phyloP scores from a whole-genome alignment of 1,140 invertebrate genomes.

The Coenobita brevimanus region DNA sequence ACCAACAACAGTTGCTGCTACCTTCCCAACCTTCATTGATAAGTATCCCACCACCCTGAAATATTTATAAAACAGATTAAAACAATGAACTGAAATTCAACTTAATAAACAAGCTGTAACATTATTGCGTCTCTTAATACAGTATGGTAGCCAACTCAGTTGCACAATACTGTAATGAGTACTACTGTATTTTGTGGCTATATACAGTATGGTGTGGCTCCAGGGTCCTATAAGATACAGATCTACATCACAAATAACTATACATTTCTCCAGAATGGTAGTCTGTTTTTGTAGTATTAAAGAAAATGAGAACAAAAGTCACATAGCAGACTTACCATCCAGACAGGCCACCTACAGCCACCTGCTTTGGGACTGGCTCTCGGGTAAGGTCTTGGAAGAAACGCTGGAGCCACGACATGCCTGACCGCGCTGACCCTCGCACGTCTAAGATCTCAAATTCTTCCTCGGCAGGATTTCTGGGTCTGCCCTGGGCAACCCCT shows the following conservation, averaged over 20 bases:
- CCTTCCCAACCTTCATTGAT: conserved; percentile 93
- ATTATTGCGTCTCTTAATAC: no score
- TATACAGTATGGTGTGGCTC: no score
- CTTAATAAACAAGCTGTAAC: no score
- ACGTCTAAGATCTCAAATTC: conserved; percentile 74
- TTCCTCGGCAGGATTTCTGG: conserved; percentile 59
- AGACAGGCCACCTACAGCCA: conserved; percentile 87
- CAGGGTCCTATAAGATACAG: no score
- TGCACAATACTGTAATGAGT: no score
- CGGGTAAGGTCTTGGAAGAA: conserved; percentile 86
- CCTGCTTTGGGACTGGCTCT: conserved; percentile 88
- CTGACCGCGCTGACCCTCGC: conserved; percentile 79
- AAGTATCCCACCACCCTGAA: conserved; percentile 87
- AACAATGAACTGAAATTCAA: background rate
- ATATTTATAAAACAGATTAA: background rate
- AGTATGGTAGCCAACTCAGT: no score
- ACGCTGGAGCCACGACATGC: conserved; percentile 82
- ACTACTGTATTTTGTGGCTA: no score
- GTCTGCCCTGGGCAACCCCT: conserved; percentile 17
- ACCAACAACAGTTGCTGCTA: conserved; percentile 89
- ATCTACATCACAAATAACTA: conserved; percentile 2
- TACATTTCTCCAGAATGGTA: no score
- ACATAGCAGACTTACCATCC: conserved; percentile 83
- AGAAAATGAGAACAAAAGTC: background rate
- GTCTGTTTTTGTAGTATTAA: background rate